Base-by-base conservation (phyloP, 2,888 invertebrate genomes). In the Dasypolia templi region DNA sequence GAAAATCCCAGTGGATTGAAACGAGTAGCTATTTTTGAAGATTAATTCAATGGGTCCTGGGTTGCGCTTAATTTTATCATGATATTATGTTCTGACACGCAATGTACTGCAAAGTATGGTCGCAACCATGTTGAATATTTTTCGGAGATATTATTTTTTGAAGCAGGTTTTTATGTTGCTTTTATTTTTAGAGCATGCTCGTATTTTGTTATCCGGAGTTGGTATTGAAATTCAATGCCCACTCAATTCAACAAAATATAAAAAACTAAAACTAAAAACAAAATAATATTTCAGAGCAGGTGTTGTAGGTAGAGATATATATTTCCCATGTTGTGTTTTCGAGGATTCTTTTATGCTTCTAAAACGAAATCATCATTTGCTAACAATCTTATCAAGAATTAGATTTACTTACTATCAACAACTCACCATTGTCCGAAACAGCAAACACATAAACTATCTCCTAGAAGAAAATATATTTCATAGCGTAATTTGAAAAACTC, bases 31-130 rank as follows among this genome's bases (percentile, higher is more conserved):
- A 77, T 84, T 82, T 85, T 80, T 80, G 65, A 55, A 81, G 78
- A 87, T 83, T 80, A 79, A 79, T 83, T 85, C 84, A 84, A 77
- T 82, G 42, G 58, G 61, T 51, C 66, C 32, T n/a, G 66, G 59
- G 46, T 51, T 85, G 75, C 78, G 80, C 81, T 81, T 79, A 85
- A 85, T 88, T 84, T 80, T 82, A 74, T 82, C 79, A 74, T 83
- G 82, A 79, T 82, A 77, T 85, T 82, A 83, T 78, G 77, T 79
- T 81, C 78, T 62, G 77, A 75, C 72, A 77, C 32, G 83, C 74
- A 80, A 72, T 73, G 11, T 6, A 77, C 62, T 79, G 62, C 70
- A 72, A 63, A 51, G 26, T 83, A 79, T 71, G 71, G 85, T 14
- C 0, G 0, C 42, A 61, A 11, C 84, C 55, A 81, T 65, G 63